Percentiles rank a stretch among this genome's conserved stretches.
Evolutionary conservation across 64 coral and sea anemone genomes (phyloP).

Genomic region (Actinia tenebrosa): DNA sequence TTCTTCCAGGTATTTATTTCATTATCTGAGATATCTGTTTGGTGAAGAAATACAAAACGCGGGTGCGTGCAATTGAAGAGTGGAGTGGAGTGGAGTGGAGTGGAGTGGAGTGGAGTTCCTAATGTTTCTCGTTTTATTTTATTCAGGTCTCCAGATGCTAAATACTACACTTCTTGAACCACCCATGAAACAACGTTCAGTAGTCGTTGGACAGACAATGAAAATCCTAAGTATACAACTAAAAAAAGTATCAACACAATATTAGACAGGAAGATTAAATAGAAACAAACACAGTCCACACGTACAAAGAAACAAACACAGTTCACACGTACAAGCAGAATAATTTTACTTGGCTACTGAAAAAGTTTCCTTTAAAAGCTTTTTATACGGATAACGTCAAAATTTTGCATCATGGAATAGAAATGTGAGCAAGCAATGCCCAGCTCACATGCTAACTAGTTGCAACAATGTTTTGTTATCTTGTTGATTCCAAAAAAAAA

Average conservation of each 20-base stretch:
- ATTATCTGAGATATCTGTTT: background rate
- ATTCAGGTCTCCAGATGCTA: background rate
- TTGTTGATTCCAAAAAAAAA: too few species aligned
- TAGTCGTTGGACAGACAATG: background rate
- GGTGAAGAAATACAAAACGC: too few species aligned
- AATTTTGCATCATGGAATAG: background rate
- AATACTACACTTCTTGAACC: background rate
- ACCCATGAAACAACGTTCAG: background rate
- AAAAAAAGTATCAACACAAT: background rate
- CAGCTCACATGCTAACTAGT: too few species aligned
- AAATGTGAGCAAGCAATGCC: background rate
- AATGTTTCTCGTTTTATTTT: background rate
- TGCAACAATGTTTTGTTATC: too few species aligned
- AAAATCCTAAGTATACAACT: background rate
- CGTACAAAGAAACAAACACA: too few species aligned
- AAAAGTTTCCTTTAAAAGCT: too few species aligned
- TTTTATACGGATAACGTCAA: too few species aligned
- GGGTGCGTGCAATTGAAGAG: too few species aligned
- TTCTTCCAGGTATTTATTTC: background rate
- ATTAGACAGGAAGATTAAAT: too few species aligned
- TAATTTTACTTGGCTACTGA: too few species aligned
- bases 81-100: background rate
- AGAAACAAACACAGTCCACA: too few species aligned
- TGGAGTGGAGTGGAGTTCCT: background rate
- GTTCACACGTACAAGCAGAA: too few species aligned